Conservation (phyloP, 1,140 invertebrate genomes). For the Maniola jurtina region DNA sequence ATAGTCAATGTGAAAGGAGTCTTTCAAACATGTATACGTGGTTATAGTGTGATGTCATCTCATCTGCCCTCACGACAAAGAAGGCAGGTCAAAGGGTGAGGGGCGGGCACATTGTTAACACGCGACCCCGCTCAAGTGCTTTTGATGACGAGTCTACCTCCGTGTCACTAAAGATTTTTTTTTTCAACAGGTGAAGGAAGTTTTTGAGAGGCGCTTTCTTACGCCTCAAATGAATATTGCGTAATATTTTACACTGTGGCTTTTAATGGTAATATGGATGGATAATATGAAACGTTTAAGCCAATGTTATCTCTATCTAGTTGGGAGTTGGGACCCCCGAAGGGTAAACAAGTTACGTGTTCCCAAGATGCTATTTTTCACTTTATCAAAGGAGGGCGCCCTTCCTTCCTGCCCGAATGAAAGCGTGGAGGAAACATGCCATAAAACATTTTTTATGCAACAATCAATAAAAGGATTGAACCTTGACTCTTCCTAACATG, state of each 20-base stretch:
- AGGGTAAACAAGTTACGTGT: conserved; percentile 47
- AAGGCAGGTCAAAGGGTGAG: conserved; percentile 64
- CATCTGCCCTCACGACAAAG: conserved; percentile 63
- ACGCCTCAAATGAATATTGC: conserved; percentile 25
- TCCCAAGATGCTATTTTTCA: conserved; percentile 64
- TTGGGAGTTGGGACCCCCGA: conserved; percentile 11
- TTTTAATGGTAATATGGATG: background rate
- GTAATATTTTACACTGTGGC: background rate
- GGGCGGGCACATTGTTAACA: conserved; percentile 67
- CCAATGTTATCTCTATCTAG: background rate
- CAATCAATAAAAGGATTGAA: conserved; percentile 31
- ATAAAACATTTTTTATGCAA: conserved; percentile 47
- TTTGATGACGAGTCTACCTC: conserved; percentile 56
- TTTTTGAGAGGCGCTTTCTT: conserved; percentile 34
- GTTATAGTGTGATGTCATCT: conserved; percentile 51
- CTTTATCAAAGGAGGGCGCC: conserved; percentile 68
- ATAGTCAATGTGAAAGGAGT: conserved; percentile 1
- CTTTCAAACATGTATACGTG: conserved; percentile 13
- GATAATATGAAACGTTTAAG: background rate
- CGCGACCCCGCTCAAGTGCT: conserved; percentile 63
- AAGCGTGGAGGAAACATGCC: conserved; percentile 63
- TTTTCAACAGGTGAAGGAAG: conserved; percentile 43
- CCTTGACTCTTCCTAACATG: conserved; percentile 7
- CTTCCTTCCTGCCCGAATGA: conserved; percentile 64
- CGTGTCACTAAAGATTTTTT: conserved; percentile 37